Evolutionary conservation across 1,140 invertebrate species (phyloP), one percentile per base, ranked within the genome.

Genomic region (Meloidogyne exigua): DNA sequence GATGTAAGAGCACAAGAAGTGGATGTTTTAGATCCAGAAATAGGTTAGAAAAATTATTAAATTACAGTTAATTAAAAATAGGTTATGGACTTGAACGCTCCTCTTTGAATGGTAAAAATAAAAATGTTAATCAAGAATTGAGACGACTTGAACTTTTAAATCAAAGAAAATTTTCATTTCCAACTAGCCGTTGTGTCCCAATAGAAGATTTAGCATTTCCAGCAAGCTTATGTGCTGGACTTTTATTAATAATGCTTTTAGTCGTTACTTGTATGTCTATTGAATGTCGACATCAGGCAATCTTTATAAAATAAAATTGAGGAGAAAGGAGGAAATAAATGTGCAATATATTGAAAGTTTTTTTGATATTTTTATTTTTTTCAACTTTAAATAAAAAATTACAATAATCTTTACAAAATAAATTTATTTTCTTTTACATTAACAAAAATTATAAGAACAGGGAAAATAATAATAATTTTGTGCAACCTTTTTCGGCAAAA

Each of bases 21-120:
- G 21, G 79, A 84, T 63, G 80, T 84, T 23, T 64, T 85, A 12
- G 83, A 85, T 42, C 82, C 81, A 21, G 44, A 84, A 63, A 71
- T 82, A 36, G 81, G 82, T 82, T 25, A 21, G 10, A 68, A 32
- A 32, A 32, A 32, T 32, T 3, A 32, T 69, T 77, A 23, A 42
- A 44, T 72, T 57, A 18, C 0, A 39, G 42, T 67, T n/a, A 9
- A 36, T 67, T 23, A 36, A 18, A 68, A 68, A 68, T 66, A 42
- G 39, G 28, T 68, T 68, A 36, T 68, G 66, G 28, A n/a, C 15
- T 36, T 21, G 39, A 68, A 68, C 66, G 66, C n/a, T 68, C 28
- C 39, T 68, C 25, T 9, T 68, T 21, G 25, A 68, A 68, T n/a
- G 7, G n/a, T 23, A 42, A 68, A 68, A 68, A 68, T 68, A 18